Evolutionary conservation across 1,140 invertebrate genomes (phyloP).

Genomic region (Dinothrombium tinctorium): DNA sequence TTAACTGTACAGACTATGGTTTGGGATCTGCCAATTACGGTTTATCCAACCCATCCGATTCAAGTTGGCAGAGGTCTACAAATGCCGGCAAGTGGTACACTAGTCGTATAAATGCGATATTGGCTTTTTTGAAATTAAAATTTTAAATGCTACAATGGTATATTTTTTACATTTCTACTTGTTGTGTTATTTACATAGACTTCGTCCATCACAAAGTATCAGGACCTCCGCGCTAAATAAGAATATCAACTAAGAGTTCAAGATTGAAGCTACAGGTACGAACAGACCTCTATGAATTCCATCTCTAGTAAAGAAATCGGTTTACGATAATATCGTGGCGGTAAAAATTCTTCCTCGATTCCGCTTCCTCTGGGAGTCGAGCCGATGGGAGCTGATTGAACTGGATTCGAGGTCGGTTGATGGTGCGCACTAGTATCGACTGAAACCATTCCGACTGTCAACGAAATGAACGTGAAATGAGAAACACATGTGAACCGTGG

Average conservation of each 20-base stretch:
- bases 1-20: slow-evolving; percentile 89
- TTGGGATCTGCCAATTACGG: slow-evolving; percentile 80
- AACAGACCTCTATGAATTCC: too few species aligned
- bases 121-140: not conserved
- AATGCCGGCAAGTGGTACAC: slow-evolving; percentile 6
- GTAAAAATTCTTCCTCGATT: slow-evolving; percentile 11
- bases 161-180: not conserved
- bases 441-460: too few species aligned
- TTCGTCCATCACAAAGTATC: too few species aligned
- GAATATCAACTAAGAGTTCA: too few species aligned
- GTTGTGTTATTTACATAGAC: too few species aligned
- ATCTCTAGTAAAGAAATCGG: slow-evolving; percentile 7
- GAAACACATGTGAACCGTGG: not conserved
- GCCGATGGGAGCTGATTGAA: not conserved
- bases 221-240: too few species aligned
- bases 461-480: not conserved
- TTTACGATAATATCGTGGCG: slow-evolving; percentile 11
- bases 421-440: too few species aligned
- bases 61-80: slow-evolving; percentile 29
- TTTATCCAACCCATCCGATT: slow-evolving; percentile 64
- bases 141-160: not conserved
- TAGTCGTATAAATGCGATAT: slow-evolving; percentile 6
- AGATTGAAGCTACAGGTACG: too few species aligned
- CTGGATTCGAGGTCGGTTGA: not conserved
- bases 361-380: slow-evolving; percentile 4